Evolutionary conservation across 2,113 vertebrate species (phyloP), one percentile per base, ranked within the genome.

Genomic region (Pedetes capensis): DNA sequence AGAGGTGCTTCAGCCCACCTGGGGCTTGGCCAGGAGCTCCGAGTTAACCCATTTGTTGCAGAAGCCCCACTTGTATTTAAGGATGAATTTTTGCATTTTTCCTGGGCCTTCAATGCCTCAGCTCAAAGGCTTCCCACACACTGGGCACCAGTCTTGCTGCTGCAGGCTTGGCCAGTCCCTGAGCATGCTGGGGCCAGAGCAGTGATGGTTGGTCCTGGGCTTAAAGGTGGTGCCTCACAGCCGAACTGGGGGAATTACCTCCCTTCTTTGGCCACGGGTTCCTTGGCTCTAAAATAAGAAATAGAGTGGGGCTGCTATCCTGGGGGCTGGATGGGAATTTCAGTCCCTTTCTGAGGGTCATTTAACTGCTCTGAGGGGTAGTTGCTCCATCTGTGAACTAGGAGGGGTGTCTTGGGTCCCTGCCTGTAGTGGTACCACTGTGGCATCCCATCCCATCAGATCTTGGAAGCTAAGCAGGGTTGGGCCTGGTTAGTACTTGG

Each of bases 171-270:
- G 7, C 17, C 9, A 2, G 4, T n/a, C 7, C 9, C 27, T 2
- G 11, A 61, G 61, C 6, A 22, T 32, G 1, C 6, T 0, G 10
- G 51, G 17, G n/a, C n/a, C 55, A 20, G 42, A 86, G 68, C 8
- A 0, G 0, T 7, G 0, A 20, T 32, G 59, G 44, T 0, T 37
- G 39, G 49, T 64, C 20, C 34, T 22, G 8, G 2, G 59, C 14
- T 23, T 32, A 39, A 12, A 25, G 16, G 3, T 0, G 7, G 17
- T 3, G 22, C 16, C 34, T n/a, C 75, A n/a, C 6, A 5, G 57
- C 0, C 0, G 22, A 66, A 29, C 44, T 37, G 20, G 0, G 10
- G 14, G 13, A 49, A 5, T 59, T 81, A 17, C 22, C 22, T 14
- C 2, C 17, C 22, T 4, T 68, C 20, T 5, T 5, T 6, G 27